These are phyloP conservation scores for Hanleya hanleyi DNA, from an alignment of 2,888 invertebrate genomes.

Conservation along the genomic window DNA sequence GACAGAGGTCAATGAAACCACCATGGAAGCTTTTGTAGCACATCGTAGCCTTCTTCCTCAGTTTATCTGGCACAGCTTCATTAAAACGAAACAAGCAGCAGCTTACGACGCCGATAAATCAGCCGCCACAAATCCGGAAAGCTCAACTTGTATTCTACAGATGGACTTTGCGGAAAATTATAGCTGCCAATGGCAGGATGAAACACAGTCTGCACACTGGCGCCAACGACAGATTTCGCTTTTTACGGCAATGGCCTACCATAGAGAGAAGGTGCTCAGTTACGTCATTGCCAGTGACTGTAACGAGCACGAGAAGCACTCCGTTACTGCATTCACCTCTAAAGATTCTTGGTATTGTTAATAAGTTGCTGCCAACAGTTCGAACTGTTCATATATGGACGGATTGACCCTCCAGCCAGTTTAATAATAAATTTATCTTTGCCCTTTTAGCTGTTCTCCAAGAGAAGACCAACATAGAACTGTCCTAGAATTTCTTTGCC, in stretches of 20 bases:
- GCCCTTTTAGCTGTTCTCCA: not conserved
- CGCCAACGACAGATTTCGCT: slow-evolving; percentile 13
- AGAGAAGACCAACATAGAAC: too few species aligned
- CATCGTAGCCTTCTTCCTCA: not conserved
- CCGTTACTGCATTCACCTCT: slow-evolving; percentile 10
- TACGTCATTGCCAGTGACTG: slow-evolving; percentile 14
- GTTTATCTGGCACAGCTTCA: slow-evolving; percentile 18
- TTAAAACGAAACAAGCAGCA: slow-evolving; percentile 14
- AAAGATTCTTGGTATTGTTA: not conserved
- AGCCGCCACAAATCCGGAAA: not conserved
- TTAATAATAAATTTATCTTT: slow-evolving; percentile 21
- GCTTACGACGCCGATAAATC: slow-evolving; percentile 9
- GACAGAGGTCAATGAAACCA: slow-evolving; percentile 7
- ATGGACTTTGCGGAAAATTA: slow-evolving; percentile 28
- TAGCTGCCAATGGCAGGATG: slow-evolving; percentile 17
- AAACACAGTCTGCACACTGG: slow-evolving; percentile 29
- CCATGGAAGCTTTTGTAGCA: not conserved
- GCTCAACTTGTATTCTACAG: slow-evolving; percentile 15
- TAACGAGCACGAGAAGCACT: slow-evolving; percentile 16
- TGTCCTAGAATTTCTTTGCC: slow-evolving; percentile 22
- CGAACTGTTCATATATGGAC: slow-evolving; percentile 18
- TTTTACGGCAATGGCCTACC: slow-evolving; percentile 16
- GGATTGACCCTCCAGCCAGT: slow-evolving; percentile 20
- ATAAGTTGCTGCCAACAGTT: not conserved
- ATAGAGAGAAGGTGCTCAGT: not conserved